Evolutionary conservation across 2,113 vertebrate species (phyloP), one percentile per base, ranked within the genome.

Genomic region (Oncorhynchus tshawytscha): DNA sequence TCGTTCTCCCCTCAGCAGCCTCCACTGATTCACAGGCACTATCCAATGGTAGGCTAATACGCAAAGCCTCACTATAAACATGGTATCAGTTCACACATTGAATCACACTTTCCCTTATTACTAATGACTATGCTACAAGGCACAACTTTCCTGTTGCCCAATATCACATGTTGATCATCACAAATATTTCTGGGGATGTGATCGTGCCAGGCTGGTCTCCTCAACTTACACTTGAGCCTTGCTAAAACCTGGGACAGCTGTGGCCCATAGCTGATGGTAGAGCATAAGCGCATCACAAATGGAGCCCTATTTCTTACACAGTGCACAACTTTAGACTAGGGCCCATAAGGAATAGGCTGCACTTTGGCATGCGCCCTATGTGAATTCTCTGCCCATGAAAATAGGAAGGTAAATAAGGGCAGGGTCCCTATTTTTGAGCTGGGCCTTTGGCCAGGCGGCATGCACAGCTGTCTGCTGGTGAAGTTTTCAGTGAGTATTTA

Each of bases 401-500:
- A 31, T 34, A 68, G n/a, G 22, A n/a, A 48, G 68, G 45, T 70
- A 70, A 70, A 49, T 66, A 54, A 74, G 22, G 16, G 73, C 24
- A 54, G 25, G 66, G 8, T 22, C 25, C 15, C 57, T 73, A 27
- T 45, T 45, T 45, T 9, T 45, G 71, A 27, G 34, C 75, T 51
- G 60, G 72, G 71, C 78, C 15, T 67, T 12, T 71, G 29, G 60
- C 54, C 9, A 9, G 39, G 39, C 39, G 39, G 39, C 39, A 12
- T 51, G 62, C 71, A 48, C 84, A 90, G 75, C 82, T 92, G 78
- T 86, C 82, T 80, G 72, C 79, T 67, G 82, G 18, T 67, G 59
- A 87, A 90, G 81, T 83, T 81, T 70, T 79, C 65, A 59, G 71
- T 45, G 39, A 67, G 86, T 91, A 92, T 85, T 93, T 87, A 89